Conservation (phyloP, 2,888 invertebrate species). For the Smittia aterrima region DNA sequence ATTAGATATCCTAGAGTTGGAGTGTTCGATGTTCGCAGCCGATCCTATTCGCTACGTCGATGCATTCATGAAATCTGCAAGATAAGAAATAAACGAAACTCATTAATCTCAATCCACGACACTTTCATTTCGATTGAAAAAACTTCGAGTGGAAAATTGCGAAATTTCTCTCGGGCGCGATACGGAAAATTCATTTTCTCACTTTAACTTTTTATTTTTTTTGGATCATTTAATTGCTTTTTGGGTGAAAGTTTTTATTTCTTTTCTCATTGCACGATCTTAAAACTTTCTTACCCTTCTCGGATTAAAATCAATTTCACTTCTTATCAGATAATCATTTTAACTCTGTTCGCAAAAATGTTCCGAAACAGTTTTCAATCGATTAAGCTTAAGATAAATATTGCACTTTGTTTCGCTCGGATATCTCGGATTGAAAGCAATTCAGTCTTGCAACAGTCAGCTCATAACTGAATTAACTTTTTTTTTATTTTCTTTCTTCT, state of each 20-base stretch:
- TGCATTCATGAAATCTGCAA: conserved; percentile 39
- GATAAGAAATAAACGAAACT: neutral
- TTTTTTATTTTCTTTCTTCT: conserved; percentile 2
- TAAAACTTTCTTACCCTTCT: neutral
- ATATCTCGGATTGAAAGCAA: neutral
- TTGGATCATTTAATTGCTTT: conserved; percentile 3
- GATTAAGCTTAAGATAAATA: conserved; percentile 1
- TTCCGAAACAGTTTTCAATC: neutral
- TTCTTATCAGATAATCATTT: neutral
- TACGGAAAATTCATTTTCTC: conserved; percentile 2
- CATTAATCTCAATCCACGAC: neutral
- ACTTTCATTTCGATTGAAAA: neutral
- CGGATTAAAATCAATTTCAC: neutral
- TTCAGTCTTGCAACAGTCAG: conserved; percentile 31
- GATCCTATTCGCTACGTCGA: neutral
- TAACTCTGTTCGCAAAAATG: neutral
- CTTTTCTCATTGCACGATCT: neutral
- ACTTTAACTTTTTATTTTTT: neutral
- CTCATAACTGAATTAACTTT: conserved; percentile 37
- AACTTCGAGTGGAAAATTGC: neutral
- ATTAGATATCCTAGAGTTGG: conserved; percentile 18
- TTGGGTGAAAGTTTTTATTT: conserved; percentile 19
- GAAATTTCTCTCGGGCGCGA: neutral
- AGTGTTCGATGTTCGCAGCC: neutral
- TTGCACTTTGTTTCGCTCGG: conserved; percentile 7